A percentile compares a stretch with the other conserved stretches of the same genome.
Evolutionary conservation across 2,888 invertebrate genomes (phyloP).

Genomic region (Lepas anatifera): DNA sequence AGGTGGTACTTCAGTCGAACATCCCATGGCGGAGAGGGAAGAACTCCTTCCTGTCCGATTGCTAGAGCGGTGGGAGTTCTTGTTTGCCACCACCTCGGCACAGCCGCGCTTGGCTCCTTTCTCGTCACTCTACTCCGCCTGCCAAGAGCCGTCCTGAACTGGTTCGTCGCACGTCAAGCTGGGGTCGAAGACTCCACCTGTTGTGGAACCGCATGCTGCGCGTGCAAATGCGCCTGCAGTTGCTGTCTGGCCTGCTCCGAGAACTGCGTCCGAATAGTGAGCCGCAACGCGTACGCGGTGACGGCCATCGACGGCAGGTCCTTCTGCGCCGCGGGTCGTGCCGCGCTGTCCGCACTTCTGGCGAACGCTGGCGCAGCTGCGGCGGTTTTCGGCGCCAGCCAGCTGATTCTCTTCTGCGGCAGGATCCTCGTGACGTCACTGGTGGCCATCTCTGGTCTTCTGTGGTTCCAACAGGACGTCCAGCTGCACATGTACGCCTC

Average conservation of each 20-base stretch:
- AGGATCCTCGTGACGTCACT: constrained; percentile 62
- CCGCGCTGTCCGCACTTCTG: constrained; percentile 48
- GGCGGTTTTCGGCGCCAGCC: constrained; percentile 71
- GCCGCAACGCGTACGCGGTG: constrained; percentile 88
- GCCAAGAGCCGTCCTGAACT: constrained; percentile 56
- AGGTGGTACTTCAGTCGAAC: constrained; percentile 86
- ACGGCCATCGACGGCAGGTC: constrained; percentile 87
- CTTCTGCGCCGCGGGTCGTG: constrained; percentile 84
- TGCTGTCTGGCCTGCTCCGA: constrained; percentile 86
- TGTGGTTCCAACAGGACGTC: not conserved
- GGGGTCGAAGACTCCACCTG: constrained; percentile 35
- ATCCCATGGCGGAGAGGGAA: too few species aligned
- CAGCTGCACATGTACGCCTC: not conserved
- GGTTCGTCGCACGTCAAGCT: constrained; percentile 52
- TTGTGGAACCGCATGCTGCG: constrained; percentile 51
- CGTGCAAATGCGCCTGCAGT: constrained; percentile 66
- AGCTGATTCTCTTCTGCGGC: constrained; percentile 81
- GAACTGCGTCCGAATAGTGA: constrained; percentile 78
- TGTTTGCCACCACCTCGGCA: constrained; percentile 81
- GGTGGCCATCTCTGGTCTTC: not conserved
- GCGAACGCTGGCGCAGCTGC: constrained; percentile 69
- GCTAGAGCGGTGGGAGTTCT: constrained; percentile 55
- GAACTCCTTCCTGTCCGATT: constrained; percentile 27
- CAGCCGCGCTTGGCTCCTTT: constrained; percentile 87
- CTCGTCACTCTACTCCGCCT: constrained; percentile 86